phyloP scores from a whole-genome alignment of 2,113 vertebrate genomes.

The Ovis canadensis region DNA sequence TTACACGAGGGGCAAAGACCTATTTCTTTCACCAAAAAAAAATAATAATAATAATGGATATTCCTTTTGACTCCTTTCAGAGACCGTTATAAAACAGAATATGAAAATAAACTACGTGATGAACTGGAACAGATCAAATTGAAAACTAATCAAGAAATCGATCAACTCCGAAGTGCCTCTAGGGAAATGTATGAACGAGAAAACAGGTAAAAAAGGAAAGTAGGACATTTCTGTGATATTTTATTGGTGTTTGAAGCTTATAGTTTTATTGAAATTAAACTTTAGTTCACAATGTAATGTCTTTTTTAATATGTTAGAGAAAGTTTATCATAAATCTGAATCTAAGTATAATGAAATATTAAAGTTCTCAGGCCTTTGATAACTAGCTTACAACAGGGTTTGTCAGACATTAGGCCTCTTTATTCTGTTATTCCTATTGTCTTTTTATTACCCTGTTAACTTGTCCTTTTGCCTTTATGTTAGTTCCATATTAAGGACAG shows the following conservation, averaged over 20 bases:
- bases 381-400: not conserved
- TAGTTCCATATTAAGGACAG: not conserved
- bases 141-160: constrained; percentile 95
- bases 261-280: constrained; percentile 32
- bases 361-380: constrained; percentile 14
- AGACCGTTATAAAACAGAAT: constrained; percentile 95
- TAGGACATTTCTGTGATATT: not conserved
- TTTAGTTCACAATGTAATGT: not conserved
- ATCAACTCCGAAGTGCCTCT: constrained; percentile 90
- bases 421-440: not conserved
- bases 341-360: not conserved
- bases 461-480: not conserved
- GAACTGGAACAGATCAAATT: constrained; percentile 93
- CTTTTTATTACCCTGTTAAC: not conserved
- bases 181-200: constrained; percentile 98
- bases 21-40: not conserved
- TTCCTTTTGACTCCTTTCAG: constrained; percentile 77
- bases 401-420: not conserved
- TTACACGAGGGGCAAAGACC: not conserved
- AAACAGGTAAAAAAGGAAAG: constrained; percentile 88
- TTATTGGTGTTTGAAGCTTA: not conserved
- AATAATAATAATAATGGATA: not conserved
- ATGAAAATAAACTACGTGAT: constrained; percentile 90
- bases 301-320: not conserved
- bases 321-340: not conserved